Base-by-base conservation (phyloP, 2,888 invertebrate genomes). In the Xestia rhomboidea region DNA sequence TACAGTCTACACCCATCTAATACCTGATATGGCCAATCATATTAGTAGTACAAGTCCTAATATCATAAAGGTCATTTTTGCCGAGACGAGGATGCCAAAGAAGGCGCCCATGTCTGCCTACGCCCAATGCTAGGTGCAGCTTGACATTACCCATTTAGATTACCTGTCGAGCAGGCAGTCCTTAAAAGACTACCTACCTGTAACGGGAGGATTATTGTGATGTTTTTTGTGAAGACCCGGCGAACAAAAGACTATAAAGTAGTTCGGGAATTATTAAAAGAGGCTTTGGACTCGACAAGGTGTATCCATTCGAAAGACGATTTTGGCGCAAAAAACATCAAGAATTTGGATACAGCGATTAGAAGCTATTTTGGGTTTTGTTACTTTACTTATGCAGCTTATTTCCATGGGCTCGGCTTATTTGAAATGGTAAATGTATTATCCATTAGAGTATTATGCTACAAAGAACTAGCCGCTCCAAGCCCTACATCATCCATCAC, bases 101-200 rank as follows among this genome's bases (percentile, higher is more conserved):
- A 87, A 63, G 81, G 89, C 38, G 27, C 21, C 69, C 49, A 82
- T 67, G 69, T 62, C 83, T 75, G 73, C 88, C 86, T 86, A 87
- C 84, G 77, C 77, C 46, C n/a, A 30, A 62, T 27, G 77, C 77
- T 75, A 75, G 77, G 68, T 79, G 73, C 78, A 79, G 79, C 73
- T 51, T 82, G 77, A 85, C 77, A 88, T 86, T 86, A 82, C 82
- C 77, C 72, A 69, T 84, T 82, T 76, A 44, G 81, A 62, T 46
- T 64, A 84, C 73, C 73, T 68, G 83, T 72, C 66, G n/a, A 88
- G 71, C 81, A 85, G 81, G 83, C 79, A 77, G 73, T 79, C 85
- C 72, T 73, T 84, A 77, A 81, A 63, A 41, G 73, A 76, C 74
- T 76, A 87, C 82, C 74, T 76, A 87, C 82, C 73, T 79, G 73